Conservation (phyloP, 2,113 vertebrate species). For the Ovis aries region DNA sequence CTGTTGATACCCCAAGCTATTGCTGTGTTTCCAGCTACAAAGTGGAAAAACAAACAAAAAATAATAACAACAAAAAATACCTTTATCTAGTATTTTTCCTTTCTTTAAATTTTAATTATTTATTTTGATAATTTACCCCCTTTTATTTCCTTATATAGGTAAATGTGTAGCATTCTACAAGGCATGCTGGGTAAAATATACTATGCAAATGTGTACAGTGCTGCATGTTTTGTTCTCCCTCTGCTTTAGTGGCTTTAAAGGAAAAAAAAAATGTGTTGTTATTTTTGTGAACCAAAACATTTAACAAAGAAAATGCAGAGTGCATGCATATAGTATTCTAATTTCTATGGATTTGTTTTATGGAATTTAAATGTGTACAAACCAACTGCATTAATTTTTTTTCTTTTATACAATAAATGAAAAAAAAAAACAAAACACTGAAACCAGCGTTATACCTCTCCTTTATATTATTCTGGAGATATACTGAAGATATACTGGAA, state of each 20-base stretch:
- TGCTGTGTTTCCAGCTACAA: not conserved
- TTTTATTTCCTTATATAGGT: constrained; percentile 78
- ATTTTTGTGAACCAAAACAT: constrained; percentile 87
- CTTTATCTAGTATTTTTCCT: constrained; percentile 66
- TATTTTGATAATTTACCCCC: constrained; percentile 74
- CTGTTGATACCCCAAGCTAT: constrained; percentile 52
- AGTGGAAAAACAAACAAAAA: not conserved
- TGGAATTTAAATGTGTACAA: constrained; percentile 87
- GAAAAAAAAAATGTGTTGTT: constrained; percentile 81
- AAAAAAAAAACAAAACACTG: constrained; percentile 46
- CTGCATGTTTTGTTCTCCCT: constrained; percentile 89
- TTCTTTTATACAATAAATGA: constrained; percentile 90
- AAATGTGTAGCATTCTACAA: constrained; percentile 83
- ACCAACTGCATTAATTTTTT: constrained; percentile 82
- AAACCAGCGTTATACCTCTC: constrained; percentile 58
- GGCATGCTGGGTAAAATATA: constrained; percentile 89
- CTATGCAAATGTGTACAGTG: constrained; percentile 93
- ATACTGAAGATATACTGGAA: not conserved
- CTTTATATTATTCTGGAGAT: constrained; percentile 57
- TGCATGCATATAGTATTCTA: constrained; percentile 86
- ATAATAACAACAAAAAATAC: not conserved
- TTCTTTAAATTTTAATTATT: constrained; percentile 70
- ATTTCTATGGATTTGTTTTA: constrained; percentile 88
- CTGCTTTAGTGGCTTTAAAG: constrained; percentile 86
- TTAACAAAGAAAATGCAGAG: constrained; percentile 83